Conservation (phyloP, 2,888 invertebrate species). For the Cantharis flavilabris region DNA sequence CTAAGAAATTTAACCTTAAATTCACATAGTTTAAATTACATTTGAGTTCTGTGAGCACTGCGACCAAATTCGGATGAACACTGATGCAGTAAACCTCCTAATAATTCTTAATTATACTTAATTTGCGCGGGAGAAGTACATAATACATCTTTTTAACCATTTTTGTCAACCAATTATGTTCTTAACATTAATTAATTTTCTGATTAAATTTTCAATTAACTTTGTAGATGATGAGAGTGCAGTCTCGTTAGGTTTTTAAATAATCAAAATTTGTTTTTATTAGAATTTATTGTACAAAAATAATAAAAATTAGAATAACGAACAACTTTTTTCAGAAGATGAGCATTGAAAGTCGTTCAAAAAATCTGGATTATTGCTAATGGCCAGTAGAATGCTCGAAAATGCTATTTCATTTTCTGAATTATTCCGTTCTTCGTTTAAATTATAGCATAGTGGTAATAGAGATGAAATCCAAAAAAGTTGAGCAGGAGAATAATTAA, state of each 20-base stretch:
- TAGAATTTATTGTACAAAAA: background rate
- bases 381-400: background rate
- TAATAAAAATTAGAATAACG: background rate
- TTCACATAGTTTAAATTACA: background rate
- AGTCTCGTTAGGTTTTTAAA: background rate
- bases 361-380: background rate
- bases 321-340: background rate
- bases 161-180: background rate
- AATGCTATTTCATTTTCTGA: background rate
- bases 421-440: background rate
- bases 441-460: background rate
- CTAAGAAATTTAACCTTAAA: background rate
- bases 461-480: constrained; percentile 15
- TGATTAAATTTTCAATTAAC: background rate
- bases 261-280: background rate
- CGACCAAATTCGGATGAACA: background rate
- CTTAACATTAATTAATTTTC: background rate
- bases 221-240: background rate
- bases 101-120: constrained; percentile 2
- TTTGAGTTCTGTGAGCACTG: background rate
- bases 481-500: constrained; percentile 63
- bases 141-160: background rate
- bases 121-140: background rate
- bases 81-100: background rate
- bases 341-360: background rate